Percentiles rank a stretch among this genome's conserved stretches.
Conservation (phyloP, 2,797 vertebrate species). For the Phalloptychus januarius region DNA sequence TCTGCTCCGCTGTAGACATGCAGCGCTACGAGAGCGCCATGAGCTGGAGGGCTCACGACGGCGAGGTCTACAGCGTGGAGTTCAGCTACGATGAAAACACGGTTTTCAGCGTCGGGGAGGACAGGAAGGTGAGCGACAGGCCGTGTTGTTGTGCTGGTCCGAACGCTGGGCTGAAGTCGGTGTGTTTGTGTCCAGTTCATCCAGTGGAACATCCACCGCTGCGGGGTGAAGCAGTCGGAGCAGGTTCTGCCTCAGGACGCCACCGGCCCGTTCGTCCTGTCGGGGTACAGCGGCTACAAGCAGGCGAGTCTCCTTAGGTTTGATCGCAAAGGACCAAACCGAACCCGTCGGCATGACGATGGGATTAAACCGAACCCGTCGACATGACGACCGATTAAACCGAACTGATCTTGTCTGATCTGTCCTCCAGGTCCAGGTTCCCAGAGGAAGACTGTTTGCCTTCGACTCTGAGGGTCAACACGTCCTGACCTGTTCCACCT, state of each 20-base stretch:
- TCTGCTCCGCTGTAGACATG: constrained; percentile 84
- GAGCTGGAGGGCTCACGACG: constrained; percentile 94
- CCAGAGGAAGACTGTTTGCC: constrained; percentile 92
- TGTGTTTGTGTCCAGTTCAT: constrained; percentile 83
- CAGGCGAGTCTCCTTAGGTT: constrained; percentile 50
- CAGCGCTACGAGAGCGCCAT: constrained; percentile 94
- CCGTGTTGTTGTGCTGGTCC: not conserved
- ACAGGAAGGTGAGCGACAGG: constrained; percentile 86
- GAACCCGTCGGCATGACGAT: not conserved
- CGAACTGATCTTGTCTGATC: no score
- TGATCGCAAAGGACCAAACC: not conserved
- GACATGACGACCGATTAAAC: not conserved
- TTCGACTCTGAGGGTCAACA: constrained; percentile 97
- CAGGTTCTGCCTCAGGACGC: constrained; percentile 87
- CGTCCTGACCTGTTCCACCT: constrained; percentile 89
- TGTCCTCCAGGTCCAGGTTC: constrained; percentile 87
- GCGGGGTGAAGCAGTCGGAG: constrained; percentile 92
- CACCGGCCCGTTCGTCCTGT: constrained; percentile 93
- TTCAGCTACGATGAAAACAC: constrained; percentile 98
- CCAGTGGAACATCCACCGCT: constrained; percentile 98
- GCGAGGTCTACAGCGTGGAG: constrained; percentile 96
- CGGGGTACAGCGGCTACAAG: constrained; percentile 92
- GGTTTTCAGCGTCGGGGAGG: constrained; percentile 94
- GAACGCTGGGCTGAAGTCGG: not conserved
- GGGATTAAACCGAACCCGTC: not conserved